These are phyloP conservation scores for Uloborus diversus DNA, from an alignment of 1,140 invertebrate species.

Conservation along the genomic window DNA sequence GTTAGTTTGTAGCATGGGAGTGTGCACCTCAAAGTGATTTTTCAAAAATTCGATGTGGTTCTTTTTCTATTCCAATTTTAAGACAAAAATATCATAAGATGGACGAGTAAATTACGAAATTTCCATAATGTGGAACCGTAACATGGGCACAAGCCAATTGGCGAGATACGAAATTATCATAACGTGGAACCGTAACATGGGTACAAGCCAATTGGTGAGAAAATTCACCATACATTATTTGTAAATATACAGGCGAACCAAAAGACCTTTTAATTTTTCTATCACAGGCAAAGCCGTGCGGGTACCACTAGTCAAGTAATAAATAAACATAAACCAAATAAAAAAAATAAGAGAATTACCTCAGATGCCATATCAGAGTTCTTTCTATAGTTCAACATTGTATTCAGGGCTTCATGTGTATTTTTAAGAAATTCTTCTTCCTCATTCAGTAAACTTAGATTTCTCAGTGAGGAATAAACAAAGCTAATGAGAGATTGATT, in stretches of 20 bases:
- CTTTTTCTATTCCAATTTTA: too few species aligned
- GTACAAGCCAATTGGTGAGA: neutral
- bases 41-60: too few species aligned
- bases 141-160: too few species aligned
- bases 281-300: neutral
- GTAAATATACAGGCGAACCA: neutral
- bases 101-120: too few species aligned
- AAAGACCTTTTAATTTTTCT: neutral
- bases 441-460: neutral
- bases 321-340: neutral
- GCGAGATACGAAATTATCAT: neutral
- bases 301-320: neutral
- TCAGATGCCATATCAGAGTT: neutral
- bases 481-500: neutral
- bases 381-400: neutral
- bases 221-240: neutral
- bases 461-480: neutral
- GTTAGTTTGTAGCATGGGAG: too few species aligned
- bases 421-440: neutral
- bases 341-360: neutral
- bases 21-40: too few species aligned
- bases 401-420: neutral
- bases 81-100: too few species aligned
- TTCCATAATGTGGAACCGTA: too few species aligned
- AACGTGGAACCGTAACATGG: neutral